Base-by-base conservation (phyloP, 1,140 invertebrate species). In the Helicorthomorpha holstii region DNA sequence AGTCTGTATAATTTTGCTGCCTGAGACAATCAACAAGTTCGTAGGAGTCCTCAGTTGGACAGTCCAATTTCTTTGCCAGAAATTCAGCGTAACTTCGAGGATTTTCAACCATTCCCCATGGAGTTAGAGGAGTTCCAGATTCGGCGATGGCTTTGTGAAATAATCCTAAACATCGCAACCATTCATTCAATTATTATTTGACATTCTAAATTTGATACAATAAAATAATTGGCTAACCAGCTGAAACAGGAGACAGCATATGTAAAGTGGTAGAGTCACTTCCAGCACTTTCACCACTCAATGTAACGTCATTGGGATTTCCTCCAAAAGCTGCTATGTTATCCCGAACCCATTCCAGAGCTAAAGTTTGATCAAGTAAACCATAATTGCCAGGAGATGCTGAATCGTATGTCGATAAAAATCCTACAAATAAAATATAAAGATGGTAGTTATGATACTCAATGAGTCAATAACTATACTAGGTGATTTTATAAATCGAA, bases 51-150 rank as follows among this genome's bases (percentile, higher is more conserved):
- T 21, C 21, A 7, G 44, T 46, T 46, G 44, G 19, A 27, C 48
- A 49, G 4, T 27, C 27, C 4, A 49, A n/a, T 38, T 27, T 27
- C 12, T 27, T 21, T 26, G 12, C 24, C 14, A 49, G 26, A 4
- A 49, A 49, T 21, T 34, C 7, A 19, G 48, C 48, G 10, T 7
- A 49, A 27, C 7, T 4, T 49, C 10, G 4, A 7, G 48, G 48
- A 34, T 49, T 14, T 19, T 12, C n/a, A 7, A 42, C n/a, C 4
- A 26, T 19, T 2, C 90, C 85, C 92, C 91, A 96, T 62, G 94
- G 88, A 1, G 89, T 85, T 21, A 93, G 64, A 1, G 88, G 83
- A 16, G 89, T 90, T 4, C 93, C 93, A 63, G 86, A 89, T 77
- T 86, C 72, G 56, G 72, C 67, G 51, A 64, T 60, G 38, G 59